These are phyloP conservation scores for Thumatha senex DNA, from an alignment of 2,888 invertebrate species.

Conservation along the genomic window DNA sequence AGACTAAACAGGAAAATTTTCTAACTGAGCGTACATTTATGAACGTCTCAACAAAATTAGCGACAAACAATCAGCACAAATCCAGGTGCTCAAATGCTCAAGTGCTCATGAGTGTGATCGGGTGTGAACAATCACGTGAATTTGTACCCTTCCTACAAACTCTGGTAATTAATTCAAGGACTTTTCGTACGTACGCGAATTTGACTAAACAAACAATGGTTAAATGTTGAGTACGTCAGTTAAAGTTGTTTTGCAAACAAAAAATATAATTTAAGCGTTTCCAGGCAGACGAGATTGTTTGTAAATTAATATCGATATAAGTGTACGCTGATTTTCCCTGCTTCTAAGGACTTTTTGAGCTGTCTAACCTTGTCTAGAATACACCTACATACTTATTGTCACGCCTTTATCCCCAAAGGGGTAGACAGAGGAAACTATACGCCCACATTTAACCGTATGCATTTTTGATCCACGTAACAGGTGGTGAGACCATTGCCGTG, in stretches of 20 bases:
- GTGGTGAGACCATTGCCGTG: no score
- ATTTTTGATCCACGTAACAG: no score
- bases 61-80: conserved; percentile 20
- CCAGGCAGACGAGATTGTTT: not conserved
- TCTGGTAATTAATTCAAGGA: conserved; percentile 27
- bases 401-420: no score
- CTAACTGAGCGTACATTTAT: not conserved
- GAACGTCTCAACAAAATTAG: not conserved
- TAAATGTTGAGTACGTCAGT: conserved; percentile 3
- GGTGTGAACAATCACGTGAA: conserved; percentile 31
- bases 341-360: no score
- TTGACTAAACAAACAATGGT: conserved; percentile 9
- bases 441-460: no score
- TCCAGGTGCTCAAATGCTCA: conserved; percentile 26
- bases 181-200: conserved; percentile 9
- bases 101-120: conserved; percentile 22
- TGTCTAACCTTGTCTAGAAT: no score
- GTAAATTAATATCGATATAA: no score
- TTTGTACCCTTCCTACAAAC: conserved; percentile 17
- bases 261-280: conserved; percentile 14
- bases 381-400: no score
- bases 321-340: no score
- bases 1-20: not conserved
- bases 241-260: conserved; percentile 11
- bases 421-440: no score